These are phyloP conservation scores for Poeciliopsis presidionis DNA, from an alignment of 2,797 vertebrate species.

Conservation along the genomic window DNA sequence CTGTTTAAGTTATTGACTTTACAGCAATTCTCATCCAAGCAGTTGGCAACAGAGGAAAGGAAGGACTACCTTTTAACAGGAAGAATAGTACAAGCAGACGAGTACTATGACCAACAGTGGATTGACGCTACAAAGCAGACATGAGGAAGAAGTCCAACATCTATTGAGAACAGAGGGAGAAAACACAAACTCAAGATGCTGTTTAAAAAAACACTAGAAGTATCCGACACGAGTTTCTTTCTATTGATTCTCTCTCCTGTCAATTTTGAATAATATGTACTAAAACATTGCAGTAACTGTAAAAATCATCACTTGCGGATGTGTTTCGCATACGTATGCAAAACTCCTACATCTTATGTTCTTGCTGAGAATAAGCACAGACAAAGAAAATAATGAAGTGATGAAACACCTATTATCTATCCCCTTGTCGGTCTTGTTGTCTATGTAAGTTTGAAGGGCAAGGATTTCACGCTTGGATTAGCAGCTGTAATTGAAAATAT, in stretches of 20 bases:
- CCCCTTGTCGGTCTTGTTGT: constrained; percentile 6
- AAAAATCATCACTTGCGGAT: not conserved
- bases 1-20: not conserved
- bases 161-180: not conserved
- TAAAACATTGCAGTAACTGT: not conserved
- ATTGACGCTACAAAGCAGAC: not conserved
- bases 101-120: not conserved
- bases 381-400: constrained; percentile 10
- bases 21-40: not conserved
- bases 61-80: not conserved
- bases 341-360: not conserved
- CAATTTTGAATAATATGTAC: not conserved
- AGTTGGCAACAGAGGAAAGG: not conserved
- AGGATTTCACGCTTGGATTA: constrained; percentile 16
- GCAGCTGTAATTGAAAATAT: constrained; percentile 23
- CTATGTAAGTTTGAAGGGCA: constrained; percentile 27
- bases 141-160: not conserved
- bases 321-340: not conserved
- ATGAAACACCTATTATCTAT: constrained; percentile 26
- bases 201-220: not conserved
- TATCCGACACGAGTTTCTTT: not conserved
- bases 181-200: not conserved
- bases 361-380: constrained; percentile 12
- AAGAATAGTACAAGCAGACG: not conserved
- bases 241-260: not conserved